These are phyloP conservation scores for Metallyticus violacea DNA, from an alignment of 2,888 invertebrate genomes.

Conservation along the genomic window DNA sequence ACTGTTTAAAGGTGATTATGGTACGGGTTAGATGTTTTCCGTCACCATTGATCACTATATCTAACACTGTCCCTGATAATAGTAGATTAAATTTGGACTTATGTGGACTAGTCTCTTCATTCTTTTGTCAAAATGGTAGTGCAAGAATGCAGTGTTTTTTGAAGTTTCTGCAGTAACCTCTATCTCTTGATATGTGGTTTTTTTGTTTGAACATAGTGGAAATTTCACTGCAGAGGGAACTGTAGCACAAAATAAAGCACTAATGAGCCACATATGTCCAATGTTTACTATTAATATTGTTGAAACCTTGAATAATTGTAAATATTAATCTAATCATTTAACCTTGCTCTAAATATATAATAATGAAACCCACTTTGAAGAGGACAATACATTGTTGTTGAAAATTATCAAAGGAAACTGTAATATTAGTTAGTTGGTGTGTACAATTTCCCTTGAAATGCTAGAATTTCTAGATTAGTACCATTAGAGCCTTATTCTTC, in stretches of 20 bases:
- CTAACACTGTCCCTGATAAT: neutral
- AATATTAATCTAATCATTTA: neutral
- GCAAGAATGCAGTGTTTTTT: neutral
- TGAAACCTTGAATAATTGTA: neutral
- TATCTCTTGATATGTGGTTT: neutral
- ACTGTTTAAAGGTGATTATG: neutral
- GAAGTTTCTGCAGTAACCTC: neutral
- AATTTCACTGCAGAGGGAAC: neutral
- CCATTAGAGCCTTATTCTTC: neutral
- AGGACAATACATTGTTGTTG: neutral
- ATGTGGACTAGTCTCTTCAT: neutral
- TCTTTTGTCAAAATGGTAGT: neutral
- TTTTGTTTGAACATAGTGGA: neutral
- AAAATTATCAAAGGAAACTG: neutral
- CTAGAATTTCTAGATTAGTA: neutral
- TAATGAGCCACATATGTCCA: neutral
- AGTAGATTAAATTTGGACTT: neutral
- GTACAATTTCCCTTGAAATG: neutral
- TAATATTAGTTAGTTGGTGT: neutral
- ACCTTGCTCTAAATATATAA: neutral
- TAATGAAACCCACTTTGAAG: neutral
- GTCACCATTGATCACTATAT: neutral
- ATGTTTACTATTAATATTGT: neutral
- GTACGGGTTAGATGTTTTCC: neutral
- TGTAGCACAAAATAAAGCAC: neutral